Base-by-base conservation (phyloP, 2,113 vertebrate genomes). In the Microtus montanus region DNA sequence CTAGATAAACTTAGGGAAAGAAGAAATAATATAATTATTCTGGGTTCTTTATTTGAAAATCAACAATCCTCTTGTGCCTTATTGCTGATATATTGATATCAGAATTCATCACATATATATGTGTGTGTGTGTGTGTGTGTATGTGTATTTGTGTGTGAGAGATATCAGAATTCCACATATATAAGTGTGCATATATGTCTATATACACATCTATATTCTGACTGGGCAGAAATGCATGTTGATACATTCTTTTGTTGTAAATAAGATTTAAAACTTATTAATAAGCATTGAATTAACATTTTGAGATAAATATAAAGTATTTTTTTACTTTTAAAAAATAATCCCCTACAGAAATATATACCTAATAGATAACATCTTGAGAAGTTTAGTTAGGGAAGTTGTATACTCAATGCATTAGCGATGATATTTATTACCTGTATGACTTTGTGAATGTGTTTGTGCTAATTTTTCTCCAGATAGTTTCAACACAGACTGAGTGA, bases 21-120 rank as follows among this genome's bases (percentile, higher is more conserved):
- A 41, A 33, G 54, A 9, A 87, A 8, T 47, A 80, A 64, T 87
- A 3, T 4, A 64, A 77, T 92, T 91, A 66, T 64, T 7, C 2
- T 87, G 30, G 3, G 6, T 94, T 73, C 2, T 41, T 95, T 80
- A 71, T 93, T 73, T 84, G 58, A 96, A 95, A 95, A 92, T 92
- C 24, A 79, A 17, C 17, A 75, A 26, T 84, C 7, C 35, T 91
- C 7, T 54, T 80, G 74, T 92, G 82, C 2, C 49, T 26, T 87
- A 47, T 26, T 87, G 41, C 41, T 24, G 11, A 33, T 44, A 79
- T 35, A 68, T 33, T 66, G 26, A 30, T 26, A 30, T 28, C 68
- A 58, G 17, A 58, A 58, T 58, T 58, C 15, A 58, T 58, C 54
- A 58, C 1, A 58, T 58, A 58, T 41, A 41, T 41, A 41, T 58